These are phyloP conservation scores for Heliconius charithonia DNA, from an alignment of 2,888 invertebrate species.

Conservation along the genomic window DNA sequence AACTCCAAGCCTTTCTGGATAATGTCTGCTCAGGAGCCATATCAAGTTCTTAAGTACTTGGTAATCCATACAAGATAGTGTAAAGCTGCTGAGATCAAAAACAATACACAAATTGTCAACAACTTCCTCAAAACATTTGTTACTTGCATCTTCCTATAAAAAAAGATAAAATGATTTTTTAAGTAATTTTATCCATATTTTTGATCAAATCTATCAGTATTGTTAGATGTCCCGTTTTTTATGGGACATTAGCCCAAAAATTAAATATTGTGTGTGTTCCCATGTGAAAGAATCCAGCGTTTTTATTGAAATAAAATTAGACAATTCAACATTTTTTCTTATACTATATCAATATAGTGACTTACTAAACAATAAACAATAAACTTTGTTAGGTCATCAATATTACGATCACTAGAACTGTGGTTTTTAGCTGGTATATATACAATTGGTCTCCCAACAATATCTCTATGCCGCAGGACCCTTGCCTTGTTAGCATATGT, in stretches of 20 bases:
- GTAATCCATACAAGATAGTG: slow-evolving; percentile 91
- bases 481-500: slow-evolving; percentile 86
- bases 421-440: slow-evolving; percentile 92
- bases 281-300: too few species aligned
- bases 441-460: slow-evolving; percentile 88
- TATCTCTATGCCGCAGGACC: slow-evolving; percentile 88
- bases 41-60: slow-evolving; percentile 91
- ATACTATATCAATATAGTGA: slow-evolving; percentile 37
- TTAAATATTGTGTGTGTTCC: too few species aligned
- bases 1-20: slow-evolving; percentile 90
- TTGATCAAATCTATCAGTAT: too few species aligned
- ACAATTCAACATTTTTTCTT: too few species aligned
- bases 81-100: slow-evolving; percentile 90
- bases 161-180: background rate
- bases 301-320: too few species aligned
- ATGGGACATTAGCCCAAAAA: too few species aligned
- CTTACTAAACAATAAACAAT: slow-evolving; percentile 89
- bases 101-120: slow-evolving; percentile 91
- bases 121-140: slow-evolving; percentile 90
- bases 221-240: too few species aligned
- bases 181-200: background rate
- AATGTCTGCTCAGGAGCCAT: slow-evolving; percentile 90
- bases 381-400: slow-evolving; percentile 90
- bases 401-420: slow-evolving; percentile 87
- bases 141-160: slow-evolving; percentile 88